phyloP scores from a whole-genome alignment of 2,888 invertebrate species.

The Orchesella flavescens region DNA sequence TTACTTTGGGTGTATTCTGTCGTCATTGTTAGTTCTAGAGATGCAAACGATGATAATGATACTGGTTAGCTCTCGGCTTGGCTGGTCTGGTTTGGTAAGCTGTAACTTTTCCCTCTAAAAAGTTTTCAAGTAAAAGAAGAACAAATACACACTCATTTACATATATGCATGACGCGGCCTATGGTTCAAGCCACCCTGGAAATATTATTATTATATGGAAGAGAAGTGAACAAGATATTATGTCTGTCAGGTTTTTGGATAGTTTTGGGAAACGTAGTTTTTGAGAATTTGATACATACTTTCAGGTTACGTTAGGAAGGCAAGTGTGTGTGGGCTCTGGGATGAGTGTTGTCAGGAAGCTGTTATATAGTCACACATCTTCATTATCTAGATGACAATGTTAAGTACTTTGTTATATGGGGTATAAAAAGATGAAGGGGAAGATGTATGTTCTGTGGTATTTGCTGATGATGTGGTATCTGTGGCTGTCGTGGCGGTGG shows the following conservation, averaged over 20 bases:
- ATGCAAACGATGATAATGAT: conserved; percentile 11
- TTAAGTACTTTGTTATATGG: neutral
- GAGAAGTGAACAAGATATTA: too few relatives aligned
- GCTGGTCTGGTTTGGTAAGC: neutral
- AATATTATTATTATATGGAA: too few relatives aligned
- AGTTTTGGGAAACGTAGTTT: too few relatives aligned
- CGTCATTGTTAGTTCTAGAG: neutral
- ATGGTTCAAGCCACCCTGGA: too few relatives aligned
- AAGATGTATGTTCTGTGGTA: conserved; percentile 6
- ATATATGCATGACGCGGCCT: too few relatives aligned
- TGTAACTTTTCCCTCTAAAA: neutral
- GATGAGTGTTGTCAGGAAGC: neutral
- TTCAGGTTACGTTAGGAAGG: too few relatives aligned
- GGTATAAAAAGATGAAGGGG: neutral
- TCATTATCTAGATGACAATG: conserved; percentile 17
- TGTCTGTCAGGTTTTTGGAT: neutral
- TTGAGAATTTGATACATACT: too few relatives aligned
- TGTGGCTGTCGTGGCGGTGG: conserved; percentile 5
- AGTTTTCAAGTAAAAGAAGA: neutral
- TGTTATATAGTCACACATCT: conserved; percentile 8
- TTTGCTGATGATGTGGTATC: conserved; percentile 13
- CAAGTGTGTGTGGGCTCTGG: neutral
- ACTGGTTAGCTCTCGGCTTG: neutral
- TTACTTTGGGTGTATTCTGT: neutral
- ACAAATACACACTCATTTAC: neutral